A percentile compares a stretch with the other conserved stretches of the same genome.
Conservation (phyloP, 2,888 invertebrate genomes). For the Allophyes oxyacanthae region DNA sequence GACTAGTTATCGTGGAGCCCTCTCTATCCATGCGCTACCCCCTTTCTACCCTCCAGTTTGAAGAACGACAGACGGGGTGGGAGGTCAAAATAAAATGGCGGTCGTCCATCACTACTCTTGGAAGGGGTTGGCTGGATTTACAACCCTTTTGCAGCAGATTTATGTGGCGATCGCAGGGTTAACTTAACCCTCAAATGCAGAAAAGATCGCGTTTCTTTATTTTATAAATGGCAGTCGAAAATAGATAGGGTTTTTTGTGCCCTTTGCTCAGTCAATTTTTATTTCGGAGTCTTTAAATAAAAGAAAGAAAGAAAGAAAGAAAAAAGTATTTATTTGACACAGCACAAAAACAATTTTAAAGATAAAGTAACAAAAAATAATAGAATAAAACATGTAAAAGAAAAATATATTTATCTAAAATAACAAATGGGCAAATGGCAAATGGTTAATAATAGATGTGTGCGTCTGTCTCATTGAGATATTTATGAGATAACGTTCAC, state of each 20-base stretch:
- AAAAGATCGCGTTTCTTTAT: constrained; percentile 85
- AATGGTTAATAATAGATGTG: too few species aligned
- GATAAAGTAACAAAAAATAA: too few species aligned
- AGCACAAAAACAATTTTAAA: too few species aligned
- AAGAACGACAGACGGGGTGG: constrained; percentile 24
- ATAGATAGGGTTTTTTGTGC: constrained; percentile 70
- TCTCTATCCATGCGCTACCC: constrained; percentile 41
- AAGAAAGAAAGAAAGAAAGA: too few species aligned
- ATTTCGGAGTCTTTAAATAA: constrained; percentile 9
- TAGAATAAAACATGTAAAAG: too few species aligned
- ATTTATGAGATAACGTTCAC: too few species aligned
- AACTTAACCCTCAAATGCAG: constrained; percentile 80
- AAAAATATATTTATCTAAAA: too few species aligned
- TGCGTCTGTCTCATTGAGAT: too few species aligned
- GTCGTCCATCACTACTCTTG: constrained; percentile 75
- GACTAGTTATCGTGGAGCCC: constrained; percentile 65
- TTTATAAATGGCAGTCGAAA: constrained; percentile 82
- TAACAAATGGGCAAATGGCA: too few species aligned
- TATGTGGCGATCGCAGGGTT: constrained; percentile 78
- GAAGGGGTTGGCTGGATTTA: constrained; percentile 82
- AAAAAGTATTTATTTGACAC: too few species aligned
- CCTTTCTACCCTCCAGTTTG: constrained; percentile 18
- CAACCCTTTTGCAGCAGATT: constrained; percentile 87
- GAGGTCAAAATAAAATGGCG: constrained; percentile 65
- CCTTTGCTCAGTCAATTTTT: constrained; percentile 5